Evolutionary conservation across 2,888 invertebrate species (phyloP), one percentile per base, ranked within the genome.

Genomic region (Thumatha senex): DNA sequence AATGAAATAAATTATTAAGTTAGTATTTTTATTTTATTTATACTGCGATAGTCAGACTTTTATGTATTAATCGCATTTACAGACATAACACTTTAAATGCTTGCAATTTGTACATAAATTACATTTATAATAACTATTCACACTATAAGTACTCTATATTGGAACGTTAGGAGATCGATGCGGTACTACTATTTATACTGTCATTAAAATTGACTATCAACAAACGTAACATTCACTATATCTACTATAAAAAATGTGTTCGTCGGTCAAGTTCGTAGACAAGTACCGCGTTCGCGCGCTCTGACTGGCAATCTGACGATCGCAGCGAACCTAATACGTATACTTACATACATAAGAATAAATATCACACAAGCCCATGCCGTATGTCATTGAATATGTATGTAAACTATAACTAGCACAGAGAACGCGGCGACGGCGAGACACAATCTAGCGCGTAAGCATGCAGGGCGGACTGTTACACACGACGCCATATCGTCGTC

Each of bases 401-500:
- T 82, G 78, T 90, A 91, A 71, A 90, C 87, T 80, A 91, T 90
- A 62, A 92, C 75, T 67, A 92, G 78, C 47, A 92, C 76, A 40
- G 92, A 92, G 65, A 92, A 85, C 56, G 92, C 89, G 69, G 92
- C 91, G 58, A 92, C 81, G 55, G 91, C 92, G 40, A 92, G 84
- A 67, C 90, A 90, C 34, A 91, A 69, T 34, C 90, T 69, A 54
- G 91, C 85, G 55, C 87, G 82, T 61, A 91, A 71, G 72, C 85
- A 82, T 51, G 84, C 82, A 53, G 84, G 82, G 39, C 84, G 80
- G 11, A 79, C 74, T 24, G 77, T 63, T 15, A 70, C 77, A 63
- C 70, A 78, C 43, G 77, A 70, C 44, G 70, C 54, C 39, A 67
- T 70, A 56, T 76, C 78, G 45, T 83, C 83, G 48, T 70, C 76